phyloP scores from a whole-genome alignment of 2,888 invertebrate genomes.

The Xanthia togata region DNA sequence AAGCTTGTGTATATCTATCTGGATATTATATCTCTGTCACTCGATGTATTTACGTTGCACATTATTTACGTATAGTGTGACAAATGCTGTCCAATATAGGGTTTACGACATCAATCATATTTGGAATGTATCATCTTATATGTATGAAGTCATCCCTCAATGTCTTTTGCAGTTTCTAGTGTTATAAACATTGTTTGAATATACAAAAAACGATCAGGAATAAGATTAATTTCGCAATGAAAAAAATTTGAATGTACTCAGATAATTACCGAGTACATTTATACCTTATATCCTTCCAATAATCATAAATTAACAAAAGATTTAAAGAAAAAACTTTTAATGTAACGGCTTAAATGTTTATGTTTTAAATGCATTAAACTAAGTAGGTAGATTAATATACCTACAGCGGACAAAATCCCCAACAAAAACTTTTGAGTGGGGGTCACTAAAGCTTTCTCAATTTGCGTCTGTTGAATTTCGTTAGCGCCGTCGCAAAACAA shows the following conservation, averaged over 20 bases:
- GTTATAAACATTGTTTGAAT: conserved; percentile 6
- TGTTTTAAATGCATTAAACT: conserved; percentile 15
- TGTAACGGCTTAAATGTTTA: not conserved
- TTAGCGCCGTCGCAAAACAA: conserved; percentile 76
- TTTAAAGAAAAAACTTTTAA: not conserved
- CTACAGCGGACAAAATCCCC: conserved; percentile 30
- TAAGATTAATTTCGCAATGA: no score
- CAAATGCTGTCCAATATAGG: conserved; percentile 18
- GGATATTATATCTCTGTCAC: conserved; percentile 38
- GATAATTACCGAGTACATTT: no score
- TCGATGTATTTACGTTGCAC: conserved; percentile 29
- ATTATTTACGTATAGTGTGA: conserved; percentile 30
- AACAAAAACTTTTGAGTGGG: conserved; percentile 56
- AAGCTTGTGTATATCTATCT: conserved; percentile 48
- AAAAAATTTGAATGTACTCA: not conserved
- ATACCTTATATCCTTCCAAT: not conserved
- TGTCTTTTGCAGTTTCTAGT: not conserved
- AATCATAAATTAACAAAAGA: not conserved
- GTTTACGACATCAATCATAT: conserved; percentile 35
- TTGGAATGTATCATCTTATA: conserved; percentile 24
- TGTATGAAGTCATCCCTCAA: conserved; percentile 33
- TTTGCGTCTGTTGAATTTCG: conserved; percentile 76
- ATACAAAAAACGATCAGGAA: no score
- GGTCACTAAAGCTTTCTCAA: conserved; percentile 66
- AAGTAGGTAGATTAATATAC: not conserved